Conservation (phyloP, 2,888 invertebrate species). For the Protonemura montana region DNA sequence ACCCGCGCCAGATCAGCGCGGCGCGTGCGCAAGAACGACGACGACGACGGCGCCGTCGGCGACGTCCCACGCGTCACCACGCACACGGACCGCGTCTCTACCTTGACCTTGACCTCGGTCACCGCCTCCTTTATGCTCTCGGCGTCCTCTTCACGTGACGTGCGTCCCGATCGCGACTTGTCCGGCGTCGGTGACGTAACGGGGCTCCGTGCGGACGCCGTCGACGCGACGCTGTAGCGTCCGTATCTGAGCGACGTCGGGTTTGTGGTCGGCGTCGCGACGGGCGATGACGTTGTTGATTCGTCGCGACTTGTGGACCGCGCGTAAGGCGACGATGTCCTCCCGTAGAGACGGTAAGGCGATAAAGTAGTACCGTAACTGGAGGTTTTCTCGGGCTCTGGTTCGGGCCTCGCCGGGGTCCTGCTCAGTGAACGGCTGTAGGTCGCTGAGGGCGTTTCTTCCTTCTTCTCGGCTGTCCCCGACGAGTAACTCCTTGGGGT, state of each 20-base stretch:
- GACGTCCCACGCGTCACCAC: conserved; percentile 81
- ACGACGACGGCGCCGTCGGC: conserved; percentile 75
- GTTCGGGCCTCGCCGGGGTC: conserved; percentile 8
- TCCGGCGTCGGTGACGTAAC: conserved; percentile 7
- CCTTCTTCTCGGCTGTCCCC: conserved; percentile 18
- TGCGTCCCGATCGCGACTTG: conserved; percentile 37
- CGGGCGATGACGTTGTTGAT: conserved; percentile 42
- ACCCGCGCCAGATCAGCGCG: conserved; percentile 77
- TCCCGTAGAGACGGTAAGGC: conserved; percentile 46
- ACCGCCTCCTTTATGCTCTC: not conserved
- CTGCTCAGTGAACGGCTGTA: conserved; percentile 38
- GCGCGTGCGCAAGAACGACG: conserved; percentile 68
- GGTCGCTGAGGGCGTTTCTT: conserved; percentile 32
- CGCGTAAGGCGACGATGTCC: conserved; percentile 42
- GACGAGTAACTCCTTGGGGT: conserved; percentile 30
- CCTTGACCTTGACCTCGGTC: not conserved
- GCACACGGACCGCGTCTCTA: conserved; percentile 57
- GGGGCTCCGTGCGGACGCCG: conserved; percentile 52
- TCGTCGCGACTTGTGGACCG: conserved; percentile 47
- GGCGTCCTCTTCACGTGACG: not conserved
- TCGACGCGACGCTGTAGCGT: conserved; percentile 52
- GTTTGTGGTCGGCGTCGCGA: conserved; percentile 43
- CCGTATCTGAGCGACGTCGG: conserved; percentile 51
- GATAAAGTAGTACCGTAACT: conserved; percentile 20
- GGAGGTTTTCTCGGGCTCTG: not conserved